These are phyloP conservation scores for Pluvialis apricaria DNA, from an alignment of 2,113 vertebrate species.

Conservation along the genomic window DNA sequence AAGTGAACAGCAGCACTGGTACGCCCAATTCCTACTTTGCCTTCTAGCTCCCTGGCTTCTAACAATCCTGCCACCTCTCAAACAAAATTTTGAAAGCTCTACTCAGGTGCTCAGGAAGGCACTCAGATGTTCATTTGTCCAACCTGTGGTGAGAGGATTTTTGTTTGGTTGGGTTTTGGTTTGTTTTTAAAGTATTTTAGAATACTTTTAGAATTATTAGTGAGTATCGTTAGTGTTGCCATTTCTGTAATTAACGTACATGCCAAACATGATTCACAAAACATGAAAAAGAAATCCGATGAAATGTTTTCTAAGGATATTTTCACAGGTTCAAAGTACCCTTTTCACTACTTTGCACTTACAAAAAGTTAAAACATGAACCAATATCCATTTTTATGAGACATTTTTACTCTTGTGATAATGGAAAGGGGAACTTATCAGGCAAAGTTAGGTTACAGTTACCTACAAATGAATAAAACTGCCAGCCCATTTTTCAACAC, in stretches of 20 bases:
- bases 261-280: constrained; percentile 38
- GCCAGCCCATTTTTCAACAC: not conserved
- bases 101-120: not conserved
- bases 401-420: not conserved
- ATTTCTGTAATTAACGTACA: not conserved
- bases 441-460: not conserved
- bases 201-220: not conserved
- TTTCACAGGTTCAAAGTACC: constrained; percentile 13
- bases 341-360: not conserved
- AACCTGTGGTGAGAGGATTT: not conserved
- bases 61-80: not conserved
- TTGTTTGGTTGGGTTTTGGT: not conserved
- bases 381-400: not conserved
- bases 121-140: accelerated
- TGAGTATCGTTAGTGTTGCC: constrained; percentile 9
- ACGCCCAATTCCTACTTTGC: too few species aligned
- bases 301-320: not conserved
- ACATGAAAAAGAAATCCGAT: not conserved
- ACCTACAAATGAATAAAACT: not conserved
- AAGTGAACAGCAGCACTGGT: too few species aligned
- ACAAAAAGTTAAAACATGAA: constrained; percentile 25
- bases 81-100: not conserved
- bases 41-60: not conserved
- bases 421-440: not conserved
- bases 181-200: not conserved